Evolutionary conservation across 2,888 invertebrate genomes (phyloP).

Genomic region (Harpalus rubripes): DNA sequence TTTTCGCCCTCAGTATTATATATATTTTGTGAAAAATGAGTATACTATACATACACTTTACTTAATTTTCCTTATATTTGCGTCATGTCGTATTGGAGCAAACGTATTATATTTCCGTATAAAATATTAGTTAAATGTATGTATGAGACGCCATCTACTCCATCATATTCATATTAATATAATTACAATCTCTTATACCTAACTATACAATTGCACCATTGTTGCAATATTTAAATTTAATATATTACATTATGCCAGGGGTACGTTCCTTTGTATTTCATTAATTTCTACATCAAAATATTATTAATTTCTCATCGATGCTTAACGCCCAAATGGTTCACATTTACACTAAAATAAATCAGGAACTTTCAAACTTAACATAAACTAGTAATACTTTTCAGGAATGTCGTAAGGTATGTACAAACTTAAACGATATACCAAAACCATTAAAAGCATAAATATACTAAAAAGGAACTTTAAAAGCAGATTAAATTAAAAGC

Average conservation of each 20-base stretch:
- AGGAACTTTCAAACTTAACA: slow-evolving; percentile 71
- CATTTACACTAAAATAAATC: slow-evolving; percentile 67
- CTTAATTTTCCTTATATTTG: no score
- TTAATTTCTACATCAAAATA: slow-evolving; percentile 67
- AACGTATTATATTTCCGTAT: no score
- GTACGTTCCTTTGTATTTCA: slow-evolving; percentile 75
- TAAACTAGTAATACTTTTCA: slow-evolving; percentile 77
- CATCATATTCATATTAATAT: slow-evolving; percentile 43
- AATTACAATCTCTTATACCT: slow-evolving; percentile 71
- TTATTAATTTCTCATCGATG: slow-evolving; percentile 62
- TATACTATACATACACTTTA: no score
- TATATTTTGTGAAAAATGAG: no score
- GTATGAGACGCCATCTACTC: slow-evolving; percentile 74
- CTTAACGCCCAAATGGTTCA: slow-evolving; percentile 55
- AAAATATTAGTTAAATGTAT: not conserved
- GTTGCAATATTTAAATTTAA: slow-evolving; percentile 73
- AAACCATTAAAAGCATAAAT: slow-evolving; percentile 58
- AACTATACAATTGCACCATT: slow-evolving; percentile 77
- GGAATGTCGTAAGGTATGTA: slow-evolving; percentile 77
- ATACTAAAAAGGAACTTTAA: slow-evolving; percentile 70
- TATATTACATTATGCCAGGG: slow-evolving; percentile 77
- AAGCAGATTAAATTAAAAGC: slow-evolving; percentile 71
- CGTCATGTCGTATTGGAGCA: no score
- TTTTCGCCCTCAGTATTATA: no score
- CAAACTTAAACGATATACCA: slow-evolving; percentile 74